Base-by-base conservation (phyloP, 2,888 invertebrate species). In the Apamea crenata region DNA sequence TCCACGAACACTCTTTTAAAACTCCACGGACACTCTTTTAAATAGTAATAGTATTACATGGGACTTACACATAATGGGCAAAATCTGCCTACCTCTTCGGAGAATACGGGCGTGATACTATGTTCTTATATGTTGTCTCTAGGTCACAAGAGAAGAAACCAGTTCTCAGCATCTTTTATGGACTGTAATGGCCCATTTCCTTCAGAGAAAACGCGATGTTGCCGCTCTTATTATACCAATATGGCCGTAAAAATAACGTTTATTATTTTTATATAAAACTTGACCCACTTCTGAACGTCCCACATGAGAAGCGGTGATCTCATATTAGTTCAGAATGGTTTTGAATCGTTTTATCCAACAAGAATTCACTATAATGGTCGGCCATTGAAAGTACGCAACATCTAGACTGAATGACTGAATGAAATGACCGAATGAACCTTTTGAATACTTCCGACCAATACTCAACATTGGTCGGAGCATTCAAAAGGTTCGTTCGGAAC, bases 381-480 rank as follows among this genome's bases (percentile, higher is more conserved):
- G n/a, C 84, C 78, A 87, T 87, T 89, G 81, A 88, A 86, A 88
- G 77, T 88, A 84, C 82, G 77, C 78, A 87, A 84, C 83, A 87
- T 78, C 75, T 83, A 75, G 77, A 84, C 74, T 85, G 85, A 90
- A 86, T 79, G 81, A 80, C 25, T 84, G 81, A 78, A 89, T 77
- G 78, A 74, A 85, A 86, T 77, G 85, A 86, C 40, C 69, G 81
- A 90, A 81, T 81, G 86, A 82, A 85, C 83, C 78, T 84, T 86
- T 87, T 86, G 74, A 90, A 82, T 67, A 78, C 79, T 78, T 77
- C 65, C 67, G 16, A 81, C 74, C 70, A 83, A 77, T 56, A 56
- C 25, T 56, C 25, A 10, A 25, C 10, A 56, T 25, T 25, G 56
- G 56, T 56, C 10, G 25, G 25, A 56, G 25, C 2, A 56, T 56